These are phyloP conservation scores for Eonycteris spelaea DNA, from an alignment of 2,113 vertebrate species.

Conservation along the genomic window DNA sequence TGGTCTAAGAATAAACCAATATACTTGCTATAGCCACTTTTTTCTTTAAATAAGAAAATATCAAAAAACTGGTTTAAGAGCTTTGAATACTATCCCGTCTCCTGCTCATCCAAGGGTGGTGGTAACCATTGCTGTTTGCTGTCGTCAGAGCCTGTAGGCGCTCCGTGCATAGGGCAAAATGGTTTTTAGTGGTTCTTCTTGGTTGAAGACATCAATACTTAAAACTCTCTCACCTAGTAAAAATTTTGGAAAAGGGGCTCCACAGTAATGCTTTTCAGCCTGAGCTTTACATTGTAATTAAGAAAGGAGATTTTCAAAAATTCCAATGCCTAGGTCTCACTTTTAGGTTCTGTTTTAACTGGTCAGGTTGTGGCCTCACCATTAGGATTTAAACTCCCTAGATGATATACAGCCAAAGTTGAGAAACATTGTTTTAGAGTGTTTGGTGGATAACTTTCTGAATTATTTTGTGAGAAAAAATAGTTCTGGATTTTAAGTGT, in stretches of 20 bases:
- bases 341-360: background rate
- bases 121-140: background rate
- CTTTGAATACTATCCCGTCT: background rate
- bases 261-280: background rate
- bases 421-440: background rate
- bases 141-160: accelerated
- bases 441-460: background rate
- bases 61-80: background rate
- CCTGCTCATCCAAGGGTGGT: background rate
- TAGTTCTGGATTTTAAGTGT: background rate
- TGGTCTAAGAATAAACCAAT: background rate
- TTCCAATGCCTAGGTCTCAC: background rate
- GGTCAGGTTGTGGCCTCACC: background rate
- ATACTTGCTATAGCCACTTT: background rate
- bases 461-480: slow-evolving; percentile 1
- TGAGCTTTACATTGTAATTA: background rate
- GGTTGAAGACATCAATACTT: background rate
- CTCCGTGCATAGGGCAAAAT: background rate
- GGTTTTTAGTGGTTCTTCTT: background rate
- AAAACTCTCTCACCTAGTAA: background rate
- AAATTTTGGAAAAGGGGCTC: background rate
- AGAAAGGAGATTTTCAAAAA: background rate
- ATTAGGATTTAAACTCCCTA: background rate
- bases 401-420: background rate
- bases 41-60: background rate